phyloP scores from a whole-genome alignment of 2,113 vertebrate genomes.

The rat (Rattus norvegicus) region DNA sequence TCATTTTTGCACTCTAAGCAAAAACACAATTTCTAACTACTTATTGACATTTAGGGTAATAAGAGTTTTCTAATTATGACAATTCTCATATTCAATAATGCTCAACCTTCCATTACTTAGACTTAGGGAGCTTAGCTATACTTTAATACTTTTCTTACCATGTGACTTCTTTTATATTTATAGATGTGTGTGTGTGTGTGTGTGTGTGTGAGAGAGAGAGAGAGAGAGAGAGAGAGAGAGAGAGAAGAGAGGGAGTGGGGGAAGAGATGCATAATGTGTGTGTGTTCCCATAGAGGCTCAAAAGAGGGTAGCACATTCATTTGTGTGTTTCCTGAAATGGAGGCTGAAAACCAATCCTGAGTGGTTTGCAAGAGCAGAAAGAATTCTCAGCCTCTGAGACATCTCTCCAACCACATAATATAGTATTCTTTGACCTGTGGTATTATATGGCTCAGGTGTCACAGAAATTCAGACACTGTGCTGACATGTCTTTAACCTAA shows the following conservation, averaged over 20 bases:
- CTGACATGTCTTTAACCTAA: not conserved
- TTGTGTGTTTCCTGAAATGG: not conserved
- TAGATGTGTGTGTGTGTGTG: not conserved
- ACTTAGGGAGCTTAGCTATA: not conserved
- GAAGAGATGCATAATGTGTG: not conserved
- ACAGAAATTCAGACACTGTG: not conserved
- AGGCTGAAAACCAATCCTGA: not conserved
- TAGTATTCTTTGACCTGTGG: not conserved
- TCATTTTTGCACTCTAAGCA: not conserved
- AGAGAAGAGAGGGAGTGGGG: not conserved
- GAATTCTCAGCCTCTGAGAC: not conserved
- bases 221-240: not conserved
- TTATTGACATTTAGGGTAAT: slow-evolving; percentile 19
- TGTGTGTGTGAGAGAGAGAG: not conserved
- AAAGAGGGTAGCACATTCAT: not conserved
- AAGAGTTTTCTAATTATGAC: not conserved
- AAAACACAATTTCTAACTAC: not conserved
- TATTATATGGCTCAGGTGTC: not conserved
- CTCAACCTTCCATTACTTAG: not conserved
- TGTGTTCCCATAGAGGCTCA: not conserved
- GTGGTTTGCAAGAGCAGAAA: not conserved
- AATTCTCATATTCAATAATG: too few species aligned
- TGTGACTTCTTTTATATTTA: not conserved
- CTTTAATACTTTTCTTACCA: not conserved
- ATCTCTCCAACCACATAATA: not conserved